phyloP scores from a whole-genome alignment of 2,113 vertebrate species.

The Rhodinocichla rosea region DNA sequence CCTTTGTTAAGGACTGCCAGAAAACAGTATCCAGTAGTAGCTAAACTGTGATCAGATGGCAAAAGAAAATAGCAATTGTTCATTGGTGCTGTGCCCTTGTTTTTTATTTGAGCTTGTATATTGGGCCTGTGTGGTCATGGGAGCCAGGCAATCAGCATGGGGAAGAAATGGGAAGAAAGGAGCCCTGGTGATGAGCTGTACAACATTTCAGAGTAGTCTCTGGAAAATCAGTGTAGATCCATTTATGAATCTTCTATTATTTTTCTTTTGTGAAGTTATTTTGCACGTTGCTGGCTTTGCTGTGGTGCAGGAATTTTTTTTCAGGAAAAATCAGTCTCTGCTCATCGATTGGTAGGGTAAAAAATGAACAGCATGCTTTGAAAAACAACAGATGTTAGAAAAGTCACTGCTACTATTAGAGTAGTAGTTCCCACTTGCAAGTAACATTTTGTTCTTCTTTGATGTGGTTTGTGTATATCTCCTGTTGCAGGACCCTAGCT shows the following conservation, averaged over 20 bases:
- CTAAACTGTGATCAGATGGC: neutral
- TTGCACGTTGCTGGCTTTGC: neutral
- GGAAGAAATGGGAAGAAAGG: neutral
- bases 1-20: neutral
- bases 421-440: constrained; percentile 6
- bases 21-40: neutral
- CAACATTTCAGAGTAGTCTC: neutral
- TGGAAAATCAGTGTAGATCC: neutral
- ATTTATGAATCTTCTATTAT: neutral
- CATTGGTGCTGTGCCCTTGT: neutral
- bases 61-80: neutral
- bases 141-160: neutral
- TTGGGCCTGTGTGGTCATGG: neutral
- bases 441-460: neutral
- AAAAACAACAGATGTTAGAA: constrained; percentile 18
- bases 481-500: neutral
- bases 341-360: neutral
- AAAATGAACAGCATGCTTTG: neutral
- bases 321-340: neutral
- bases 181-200: neutral
- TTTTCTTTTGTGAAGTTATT: neutral
- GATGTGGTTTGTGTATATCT: neutral
- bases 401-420: neutral
- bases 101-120: neutral
- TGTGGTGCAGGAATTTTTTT: neutral